A percentile compares a stretch with the other conserved stretches of the same genome.
Conservation (phyloP, 2,113 vertebrate species). For the Climacteris rufus region DNA sequence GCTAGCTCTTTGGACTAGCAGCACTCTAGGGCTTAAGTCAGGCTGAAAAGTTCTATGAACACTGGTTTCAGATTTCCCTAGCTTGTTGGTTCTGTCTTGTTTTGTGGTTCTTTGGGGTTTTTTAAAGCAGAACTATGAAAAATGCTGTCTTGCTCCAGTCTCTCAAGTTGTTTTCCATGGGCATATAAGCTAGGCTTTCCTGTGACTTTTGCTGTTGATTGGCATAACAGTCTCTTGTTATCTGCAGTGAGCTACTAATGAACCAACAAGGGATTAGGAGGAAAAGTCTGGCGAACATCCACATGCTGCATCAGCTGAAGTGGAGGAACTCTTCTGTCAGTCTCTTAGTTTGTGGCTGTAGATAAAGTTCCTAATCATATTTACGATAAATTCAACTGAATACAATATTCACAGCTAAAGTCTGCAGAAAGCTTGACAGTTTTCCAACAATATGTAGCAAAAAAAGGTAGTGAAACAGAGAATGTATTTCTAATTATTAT, state of each 20-base stretch:
- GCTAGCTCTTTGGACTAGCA: not conserved
- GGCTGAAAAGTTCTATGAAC: not conserved
- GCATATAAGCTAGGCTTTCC: not conserved
- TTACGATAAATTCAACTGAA: not conserved
- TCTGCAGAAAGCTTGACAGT: not conserved
- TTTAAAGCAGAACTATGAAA: not conserved
- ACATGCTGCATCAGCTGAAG: slow-evolving; percentile 12
- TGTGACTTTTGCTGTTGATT: slow-evolving; percentile 5
- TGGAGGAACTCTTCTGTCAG: slow-evolving; percentile 14
- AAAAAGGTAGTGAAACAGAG: not conserved
- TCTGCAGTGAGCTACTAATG: slow-evolving; percentile 41
- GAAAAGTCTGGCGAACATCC: not conserved
- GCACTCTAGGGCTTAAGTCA: not conserved
- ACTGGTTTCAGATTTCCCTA: not conserved
- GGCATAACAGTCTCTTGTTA: not conserved
- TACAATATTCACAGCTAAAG: not conserved
- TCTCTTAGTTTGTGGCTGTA: not conserved
- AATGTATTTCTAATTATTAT: not conserved
- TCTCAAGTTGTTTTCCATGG: not conserved
- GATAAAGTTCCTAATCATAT: not conserved
- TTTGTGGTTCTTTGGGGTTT: not conserved
- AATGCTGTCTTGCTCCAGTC: not conserved
- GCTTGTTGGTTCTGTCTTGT: not conserved
- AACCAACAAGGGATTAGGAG: slow-evolving; percentile 36
- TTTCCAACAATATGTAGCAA: not conserved